Base-by-base conservation (phyloP, 2,113 vertebrate genomes). In the Campylomormyrus tamandua region DNA sequence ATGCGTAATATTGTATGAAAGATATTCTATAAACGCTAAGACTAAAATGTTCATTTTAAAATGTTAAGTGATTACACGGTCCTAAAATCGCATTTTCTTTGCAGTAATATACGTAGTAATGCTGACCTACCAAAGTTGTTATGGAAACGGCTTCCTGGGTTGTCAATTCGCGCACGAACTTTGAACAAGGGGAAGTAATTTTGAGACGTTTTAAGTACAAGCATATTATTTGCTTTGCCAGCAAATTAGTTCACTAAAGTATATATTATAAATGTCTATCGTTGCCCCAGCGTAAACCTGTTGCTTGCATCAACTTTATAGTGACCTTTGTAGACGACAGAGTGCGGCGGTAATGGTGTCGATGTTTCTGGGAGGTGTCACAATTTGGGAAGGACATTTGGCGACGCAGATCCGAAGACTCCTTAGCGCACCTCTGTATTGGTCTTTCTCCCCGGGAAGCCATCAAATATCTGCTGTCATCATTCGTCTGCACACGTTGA, bases 341-440 rank as follows among this genome's bases (percentile, higher is more conserved):
- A n/a, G 24, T 50, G 9, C 45, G 5, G 10, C 8, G 7, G 6
- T 87, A 35, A 17, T 48, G 9, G 50, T 56, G 50, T 56, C 6
- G 50, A 35, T n/a, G 85, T 87, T 35, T 9, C 85, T 87, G 85
- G 85, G 49, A 87, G 85, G 85, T 52, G 49, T 53, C 85, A 35
- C 27, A 19, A 10, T 87, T 39, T 0, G 13, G 50, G 27, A 87
- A 19, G 83, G 39, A 8, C 21, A 3, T 84, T 48, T 15, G 1
- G 39, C 21, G 8, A 48, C 42, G 45, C 83, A 39, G 77, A 31
- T 11, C n/a, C 58, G n/a, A n/a, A 27, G 2, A 9, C 9, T 66
- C n/a, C 58, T n/a, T n/a, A 62, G 24, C 24, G 1, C 24, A 62
- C 24, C 24, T n/a, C 53, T 21, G 53, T n/a, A 62, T 62, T 24